Percentiles rank a stretch among this genome's conserved stretches.
Conservation (phyloP, 2,888 invertebrate species). For the Gortyna flavago region DNA sequence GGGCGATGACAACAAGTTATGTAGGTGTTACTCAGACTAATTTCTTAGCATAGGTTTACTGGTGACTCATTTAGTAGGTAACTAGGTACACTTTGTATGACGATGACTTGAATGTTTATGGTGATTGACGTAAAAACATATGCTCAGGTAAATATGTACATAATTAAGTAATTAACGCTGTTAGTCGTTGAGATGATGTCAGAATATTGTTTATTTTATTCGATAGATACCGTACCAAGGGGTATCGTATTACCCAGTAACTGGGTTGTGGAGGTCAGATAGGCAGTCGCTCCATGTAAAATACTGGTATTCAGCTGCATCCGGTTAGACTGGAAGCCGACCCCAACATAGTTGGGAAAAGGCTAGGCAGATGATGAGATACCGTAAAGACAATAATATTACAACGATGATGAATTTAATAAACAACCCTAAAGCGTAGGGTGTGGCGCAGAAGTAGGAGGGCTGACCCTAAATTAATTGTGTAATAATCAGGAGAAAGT, state of each 20-base stretch:
- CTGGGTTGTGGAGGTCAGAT: no score
- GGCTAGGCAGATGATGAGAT: no score
- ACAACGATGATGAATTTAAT: background rate
- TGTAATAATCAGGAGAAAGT: background rate
- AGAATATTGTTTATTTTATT: conserved; percentile 2
- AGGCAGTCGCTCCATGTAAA: no score
- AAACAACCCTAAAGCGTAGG: background rate
- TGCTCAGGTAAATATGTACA: conserved; percentile 10
- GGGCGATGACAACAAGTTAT: conserved; percentile 36
- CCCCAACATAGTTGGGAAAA: no score
- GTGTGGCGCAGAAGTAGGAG: background rate
- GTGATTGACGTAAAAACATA: conserved; percentile 16
- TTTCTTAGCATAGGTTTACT: conserved; percentile 38
- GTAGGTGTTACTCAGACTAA: conserved; percentile 39
- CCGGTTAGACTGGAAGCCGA: no score
- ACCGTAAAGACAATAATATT: background rate
- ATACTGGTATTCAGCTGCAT: no score
- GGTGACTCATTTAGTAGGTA: conserved; percentile 40
- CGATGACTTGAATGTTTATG: conserved; percentile 19
- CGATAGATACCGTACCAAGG: no score
- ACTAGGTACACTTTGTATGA: background rate
- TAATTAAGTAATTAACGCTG: conserved; percentile 5
- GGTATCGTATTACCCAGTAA: no score
- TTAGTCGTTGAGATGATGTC: conserved; percentile 10
- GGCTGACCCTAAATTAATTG: background rate